Evolutionary conservation across 2,888 invertebrate genomes (phyloP), one percentile per base, ranked within the genome.

Genomic region (Archips xylosteana): DNA sequence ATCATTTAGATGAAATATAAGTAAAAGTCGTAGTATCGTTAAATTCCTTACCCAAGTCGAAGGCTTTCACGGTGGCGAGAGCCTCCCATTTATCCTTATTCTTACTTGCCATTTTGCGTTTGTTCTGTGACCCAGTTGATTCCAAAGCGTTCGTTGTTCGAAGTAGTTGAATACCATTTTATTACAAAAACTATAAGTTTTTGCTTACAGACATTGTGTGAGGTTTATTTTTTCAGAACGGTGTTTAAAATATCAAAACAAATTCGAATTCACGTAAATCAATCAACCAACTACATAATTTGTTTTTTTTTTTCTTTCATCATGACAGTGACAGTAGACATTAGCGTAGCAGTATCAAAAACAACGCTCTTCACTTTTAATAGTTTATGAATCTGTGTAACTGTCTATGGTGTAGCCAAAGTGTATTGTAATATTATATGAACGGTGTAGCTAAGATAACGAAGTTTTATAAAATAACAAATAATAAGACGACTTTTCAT

Each of bases 31-130:
- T 15, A 6, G 12, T 39, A 59, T 23, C 39, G 10, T 6, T 54
- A 23, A 23, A 13, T 57, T 59, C 75, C 81, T 84, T 83, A 93
- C 94, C 94, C 81, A 91, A 84, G 82, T 94, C 94, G 78, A 94
- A 94, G n/a, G 92, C 84, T 82, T 94, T 93, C 9, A 93, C 85
- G 1, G 94, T 94, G 34, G 92, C 87, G 72, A 94, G 83, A 72
- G 91, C 87, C 74, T 92, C 91, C 94, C 94, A 94, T 80, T 92
- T 92, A 73, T 89, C 87, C 65, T 87, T 80, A 74, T 86, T 87
- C 68, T 83, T 83, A 78, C 85, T 88, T 74, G 91, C 89, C 93
- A 93, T 93, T 73, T 73, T 77, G 77, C 71, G 70, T 57, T 51
- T 10, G 51, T 70, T 74, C 64, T 70, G 45, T 74, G 65, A 47